Evolutionary conservation across 2,113 vertebrate genomes (phyloP).

Genomic region (Paramormyrops kingsleyae): DNA sequence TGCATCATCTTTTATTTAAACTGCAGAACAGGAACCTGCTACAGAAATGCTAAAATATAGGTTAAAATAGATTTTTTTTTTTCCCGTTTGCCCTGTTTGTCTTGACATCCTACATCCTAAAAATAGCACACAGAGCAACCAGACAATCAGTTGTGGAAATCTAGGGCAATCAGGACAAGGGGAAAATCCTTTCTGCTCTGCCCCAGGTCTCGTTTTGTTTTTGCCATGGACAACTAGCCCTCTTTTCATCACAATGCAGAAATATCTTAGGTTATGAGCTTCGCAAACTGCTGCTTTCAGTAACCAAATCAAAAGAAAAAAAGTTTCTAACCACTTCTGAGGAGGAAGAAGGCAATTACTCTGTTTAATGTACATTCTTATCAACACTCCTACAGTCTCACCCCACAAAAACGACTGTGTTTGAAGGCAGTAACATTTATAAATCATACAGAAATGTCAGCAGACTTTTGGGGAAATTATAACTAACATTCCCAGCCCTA

Average conservation of each 20-base stretch:
- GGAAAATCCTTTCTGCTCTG: slow-evolving; percentile 18
- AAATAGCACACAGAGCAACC: slow-evolving; percentile 23
- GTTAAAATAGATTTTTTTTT: neutral
- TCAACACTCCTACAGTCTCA: slow-evolving; percentile 24
- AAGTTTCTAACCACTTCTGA: slow-evolving; percentile 8
- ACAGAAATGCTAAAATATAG: neutral
- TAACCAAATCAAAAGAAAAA: slow-evolving; percentile 28
- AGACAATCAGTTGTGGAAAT: slow-evolving; percentile 26
- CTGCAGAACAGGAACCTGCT: neutral
- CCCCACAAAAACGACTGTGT: slow-evolving; percentile 22
- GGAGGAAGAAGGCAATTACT: slow-evolving; percentile 32
- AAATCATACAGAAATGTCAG: neutral
- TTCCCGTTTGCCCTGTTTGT: slow-evolving; percentile 1
- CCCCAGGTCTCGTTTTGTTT: slow-evolving; percentile 1
- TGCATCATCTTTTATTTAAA: neutral
- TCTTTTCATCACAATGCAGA: neutral
- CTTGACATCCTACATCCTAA: slow-evolving; percentile 23
- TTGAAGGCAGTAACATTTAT: neutral
- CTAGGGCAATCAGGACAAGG: slow-evolving; percentile 22
- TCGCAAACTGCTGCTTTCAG: slow-evolving; percentile 20
- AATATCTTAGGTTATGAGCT: slow-evolving; percentile 1
- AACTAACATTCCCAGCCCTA: neutral
- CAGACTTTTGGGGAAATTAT: neutral
- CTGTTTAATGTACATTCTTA: neutral
- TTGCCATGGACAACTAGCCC: slow-evolving; percentile 5